A percentile compares a stretch with the other conserved stretches of the same genome.
Conservation (phyloP, 2,113 vertebrate species). For the Phoenicopterus ruber region DNA sequence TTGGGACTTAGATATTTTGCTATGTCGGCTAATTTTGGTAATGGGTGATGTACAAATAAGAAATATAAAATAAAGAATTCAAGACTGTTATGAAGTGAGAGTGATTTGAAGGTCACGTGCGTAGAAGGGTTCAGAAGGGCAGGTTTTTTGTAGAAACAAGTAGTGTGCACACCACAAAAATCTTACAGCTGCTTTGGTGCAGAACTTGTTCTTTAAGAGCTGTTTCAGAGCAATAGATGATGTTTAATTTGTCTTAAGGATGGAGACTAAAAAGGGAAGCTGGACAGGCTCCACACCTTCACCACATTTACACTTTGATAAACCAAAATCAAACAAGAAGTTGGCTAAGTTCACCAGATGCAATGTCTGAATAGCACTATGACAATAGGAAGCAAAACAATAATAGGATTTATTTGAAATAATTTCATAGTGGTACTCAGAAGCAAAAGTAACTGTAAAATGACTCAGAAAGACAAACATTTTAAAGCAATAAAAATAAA, state of each 20-base stretch:
- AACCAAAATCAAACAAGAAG: background rate
- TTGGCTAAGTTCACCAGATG: background rate
- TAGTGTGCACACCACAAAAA: background rate
- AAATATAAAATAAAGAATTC: background rate
- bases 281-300: background rate
- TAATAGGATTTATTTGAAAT: background rate
- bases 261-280: background rate
- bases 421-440: background rate
- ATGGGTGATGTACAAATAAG: background rate
- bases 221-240: background rate
- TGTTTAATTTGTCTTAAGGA: background rate
- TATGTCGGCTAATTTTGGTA: background rate
- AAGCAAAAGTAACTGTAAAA: background rate
- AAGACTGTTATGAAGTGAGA: background rate
- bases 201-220: background rate
- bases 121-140: background rate
- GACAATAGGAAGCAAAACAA: background rate
- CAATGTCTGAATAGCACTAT: background rate
- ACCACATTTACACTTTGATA: background rate
- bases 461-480: background rate
- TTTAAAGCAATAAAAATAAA: background rate
- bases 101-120: background rate
- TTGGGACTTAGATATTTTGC: background rate
- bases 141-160: background rate
- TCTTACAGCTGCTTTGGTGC: background rate